Conservation (phyloP, 2,113 vertebrate species). For the Leucoraja erinaceus region DNA sequence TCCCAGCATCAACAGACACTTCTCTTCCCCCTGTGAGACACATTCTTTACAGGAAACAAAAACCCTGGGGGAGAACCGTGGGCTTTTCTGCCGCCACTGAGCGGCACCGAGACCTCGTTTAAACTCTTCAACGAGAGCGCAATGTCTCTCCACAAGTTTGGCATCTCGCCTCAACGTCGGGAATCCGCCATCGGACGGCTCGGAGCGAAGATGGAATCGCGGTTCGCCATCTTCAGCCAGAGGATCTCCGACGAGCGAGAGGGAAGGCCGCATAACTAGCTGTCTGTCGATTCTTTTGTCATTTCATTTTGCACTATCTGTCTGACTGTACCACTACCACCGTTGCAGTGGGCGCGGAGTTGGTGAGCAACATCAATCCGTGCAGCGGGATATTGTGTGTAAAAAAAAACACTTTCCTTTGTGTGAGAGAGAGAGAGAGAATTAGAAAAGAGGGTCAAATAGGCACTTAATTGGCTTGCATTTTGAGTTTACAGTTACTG, state of each 20-base stretch:
- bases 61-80: too few species aligned
- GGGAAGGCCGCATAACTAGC: conserved; percentile 45
- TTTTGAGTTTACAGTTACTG: conserved; percentile 30
- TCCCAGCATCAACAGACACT: background rate
- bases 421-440: background rate
- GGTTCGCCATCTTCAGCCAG: conserved; percentile 52
- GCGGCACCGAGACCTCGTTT: background rate
- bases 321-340: conserved; percentile 37
- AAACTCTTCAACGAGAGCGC: background rate
- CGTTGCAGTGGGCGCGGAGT: conserved; percentile 47
- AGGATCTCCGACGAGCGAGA: conserved; percentile 48
- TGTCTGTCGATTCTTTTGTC: conserved; percentile 44
- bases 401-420: conserved; percentile 15
- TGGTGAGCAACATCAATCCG: conserved; percentile 48
- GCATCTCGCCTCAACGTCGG: background rate
- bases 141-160: background rate
- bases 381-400: conserved; percentile 43
- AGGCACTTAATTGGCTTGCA: conserved; percentile 36
- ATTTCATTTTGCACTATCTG: conserved; percentile 71
- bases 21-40: background rate
- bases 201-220: conserved; percentile 40
- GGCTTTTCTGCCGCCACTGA: background rate
- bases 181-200: background rate
- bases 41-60: background rate
- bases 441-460: background rate